phyloP scores from a whole-genome alignment of 2,797 vertebrate species.

The Gouania willdenowi region DNA sequence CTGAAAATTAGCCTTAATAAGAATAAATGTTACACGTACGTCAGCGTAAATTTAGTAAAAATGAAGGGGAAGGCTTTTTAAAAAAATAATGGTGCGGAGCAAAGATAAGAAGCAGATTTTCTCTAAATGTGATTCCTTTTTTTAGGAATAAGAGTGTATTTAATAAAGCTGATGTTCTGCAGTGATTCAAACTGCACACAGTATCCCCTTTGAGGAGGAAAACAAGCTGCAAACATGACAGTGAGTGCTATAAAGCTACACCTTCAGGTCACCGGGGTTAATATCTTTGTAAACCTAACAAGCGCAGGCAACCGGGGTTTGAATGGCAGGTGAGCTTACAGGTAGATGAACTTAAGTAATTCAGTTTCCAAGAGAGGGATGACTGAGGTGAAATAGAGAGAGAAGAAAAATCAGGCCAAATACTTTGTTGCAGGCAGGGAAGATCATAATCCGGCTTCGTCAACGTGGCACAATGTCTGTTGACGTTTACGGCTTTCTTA shows the following conservation, averaged over 20 bases:
- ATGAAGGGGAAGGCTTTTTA: conserved; percentile 19
- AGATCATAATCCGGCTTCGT: too few relatives aligned
- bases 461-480: too few relatives aligned
- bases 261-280: neutral
- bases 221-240: neutral
- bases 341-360: too few relatives aligned
- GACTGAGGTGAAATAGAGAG: too few relatives aligned
- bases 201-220: neutral
- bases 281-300: neutral
- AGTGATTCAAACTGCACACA: conserved; percentile 4
- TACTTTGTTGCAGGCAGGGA: too few relatives aligned
- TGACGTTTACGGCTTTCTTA: too few relatives aligned
- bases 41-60: conserved; percentile 29
- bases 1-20: conserved; percentile 39
- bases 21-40: conserved; percentile 31
- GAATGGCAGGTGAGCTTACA: too few relatives aligned
- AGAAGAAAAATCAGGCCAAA: too few relatives aligned
- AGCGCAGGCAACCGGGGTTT: too few relatives aligned
- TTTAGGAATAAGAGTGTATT: conserved; percentile 27
- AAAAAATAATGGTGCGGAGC: conserved; percentile 13
- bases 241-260: neutral
- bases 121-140: conserved; percentile 22
- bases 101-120: conserved; percentile 23
- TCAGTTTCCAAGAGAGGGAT: too few relatives aligned
- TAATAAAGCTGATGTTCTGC: conserved; percentile 11